A percentile compares a stretch with the other conserved stretches of the same genome.
phyloP scores from a whole-genome alignment of 2,888 invertebrate species.

The Luperina testacea region DNA sequence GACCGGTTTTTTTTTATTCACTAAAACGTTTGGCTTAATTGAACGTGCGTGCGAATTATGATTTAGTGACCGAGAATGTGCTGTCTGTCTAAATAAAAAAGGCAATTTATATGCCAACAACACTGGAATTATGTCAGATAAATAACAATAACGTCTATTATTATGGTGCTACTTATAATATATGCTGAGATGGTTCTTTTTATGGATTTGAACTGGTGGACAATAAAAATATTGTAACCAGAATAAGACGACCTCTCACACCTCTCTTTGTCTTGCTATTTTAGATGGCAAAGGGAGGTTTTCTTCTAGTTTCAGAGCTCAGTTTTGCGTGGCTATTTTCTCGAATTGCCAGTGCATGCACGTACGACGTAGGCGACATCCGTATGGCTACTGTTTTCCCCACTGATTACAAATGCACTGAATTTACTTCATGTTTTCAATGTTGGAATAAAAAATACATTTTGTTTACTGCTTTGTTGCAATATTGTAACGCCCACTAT shows the following conservation, averaged over 20 bases:
- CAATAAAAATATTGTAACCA: conserved; percentile 76
- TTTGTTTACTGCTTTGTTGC: conserved; percentile 65
- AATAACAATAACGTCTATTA: conserved; percentile 61
- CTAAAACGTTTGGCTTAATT: conserved; percentile 52
- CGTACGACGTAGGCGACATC: conserved; percentile 83
- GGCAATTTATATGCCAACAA: conserved; percentile 60
- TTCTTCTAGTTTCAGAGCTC: conserved; percentile 66
- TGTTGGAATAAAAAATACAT: conserved; percentile 67
- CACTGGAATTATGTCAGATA: conserved; percentile 61
- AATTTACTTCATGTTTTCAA: conserved; percentile 74
- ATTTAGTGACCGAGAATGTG: conserved; percentile 55
- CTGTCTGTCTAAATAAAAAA: conserved; percentile 65
- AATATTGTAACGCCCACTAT: conserved; percentile 61
- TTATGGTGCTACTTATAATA: conserved; percentile 71
- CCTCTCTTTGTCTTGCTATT: conserved; percentile 40
- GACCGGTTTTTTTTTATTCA: conserved; percentile 36
- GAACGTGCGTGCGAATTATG: conserved; percentile 62
- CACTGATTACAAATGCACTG: conserved; percentile 83
- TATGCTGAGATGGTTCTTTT: conserved; percentile 77
- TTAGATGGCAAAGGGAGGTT: conserved; percentile 34
- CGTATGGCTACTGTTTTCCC: conserved; percentile 85
- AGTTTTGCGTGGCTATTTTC: conserved; percentile 68
- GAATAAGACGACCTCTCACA: conserved; percentile 62
- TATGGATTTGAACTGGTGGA: conserved; percentile 77
- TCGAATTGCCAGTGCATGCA: conserved; percentile 80